A percentile compares a stretch with the other conserved stretches of the same genome.
phyloP scores from a whole-genome alignment of 2,888 invertebrate genomes.

The Stenodera caucasica region DNA sequence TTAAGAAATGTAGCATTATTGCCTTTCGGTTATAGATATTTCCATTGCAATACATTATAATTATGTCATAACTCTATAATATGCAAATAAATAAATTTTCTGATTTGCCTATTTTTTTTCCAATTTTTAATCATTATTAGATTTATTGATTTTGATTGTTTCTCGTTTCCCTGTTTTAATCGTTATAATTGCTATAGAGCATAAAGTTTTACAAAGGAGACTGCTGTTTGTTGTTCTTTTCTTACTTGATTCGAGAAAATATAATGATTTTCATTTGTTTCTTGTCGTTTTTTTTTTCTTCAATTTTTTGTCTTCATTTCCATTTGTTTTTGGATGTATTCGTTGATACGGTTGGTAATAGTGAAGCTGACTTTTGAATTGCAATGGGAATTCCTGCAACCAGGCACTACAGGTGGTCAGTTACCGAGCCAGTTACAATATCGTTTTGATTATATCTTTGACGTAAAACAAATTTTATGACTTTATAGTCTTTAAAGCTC shows the following conservation, averaged over 20 bases:
- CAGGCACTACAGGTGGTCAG: conserved; percentile 39
- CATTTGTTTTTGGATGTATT: conserved; percentile 6
- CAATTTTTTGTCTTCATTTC: background rate
- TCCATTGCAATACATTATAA: background rate
- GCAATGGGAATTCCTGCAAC: conserved; percentile 11
- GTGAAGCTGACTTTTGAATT: conserved; percentile 12
- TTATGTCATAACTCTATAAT: background rate
- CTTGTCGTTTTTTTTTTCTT: background rate
- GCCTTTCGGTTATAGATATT: background rate
- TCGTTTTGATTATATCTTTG: conserved; percentile 37
- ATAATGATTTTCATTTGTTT: too few species aligned
- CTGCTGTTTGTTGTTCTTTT: too few species aligned
- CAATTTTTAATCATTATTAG: conserved; percentile 50
- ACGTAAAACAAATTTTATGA: conserved; percentile 34
- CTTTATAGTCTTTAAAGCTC: conserved; percentile 32
- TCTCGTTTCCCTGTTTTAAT: conserved; percentile 40
- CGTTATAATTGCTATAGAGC: conserved; percentile 43
- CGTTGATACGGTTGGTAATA: background rate
- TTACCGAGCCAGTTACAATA: conserved; percentile 37
- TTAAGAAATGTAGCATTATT: conserved; percentile 1
- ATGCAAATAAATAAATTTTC: background rate
- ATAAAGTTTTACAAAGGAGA: too few species aligned
- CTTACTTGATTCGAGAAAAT: too few species aligned
- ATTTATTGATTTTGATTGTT: conserved; percentile 49
- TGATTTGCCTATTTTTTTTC: conserved; percentile 45